phyloP scores from a whole-genome alignment of 1,140 invertebrate species.

The Caenorhabditis inopinata region DNA sequence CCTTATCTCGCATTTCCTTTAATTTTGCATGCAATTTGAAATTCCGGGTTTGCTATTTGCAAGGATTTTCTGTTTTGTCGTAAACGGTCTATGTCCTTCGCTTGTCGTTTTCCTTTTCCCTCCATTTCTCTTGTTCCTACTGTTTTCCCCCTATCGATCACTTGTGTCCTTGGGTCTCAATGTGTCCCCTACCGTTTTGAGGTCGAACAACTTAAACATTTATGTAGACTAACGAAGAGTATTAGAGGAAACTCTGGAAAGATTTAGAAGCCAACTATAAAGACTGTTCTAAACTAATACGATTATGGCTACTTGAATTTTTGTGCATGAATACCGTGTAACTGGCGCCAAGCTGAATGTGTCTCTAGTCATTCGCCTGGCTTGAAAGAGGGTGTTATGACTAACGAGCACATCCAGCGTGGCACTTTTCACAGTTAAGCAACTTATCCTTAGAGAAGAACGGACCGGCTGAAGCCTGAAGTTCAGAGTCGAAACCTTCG shows the following conservation, averaged over 20 bases:
- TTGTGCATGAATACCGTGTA: not conserved
- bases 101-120: not conserved
- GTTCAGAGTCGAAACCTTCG: too few relatives aligned
- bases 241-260: not conserved
- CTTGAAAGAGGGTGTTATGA: not conserved
- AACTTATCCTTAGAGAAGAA: not conserved
- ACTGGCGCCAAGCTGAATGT: slow-evolving; percentile 41
- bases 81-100: slow-evolving; percentile 27
- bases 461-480: too few relatives aligned
- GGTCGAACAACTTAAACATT: slow-evolving; percentile 18
- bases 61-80: too few relatives aligned
- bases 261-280: not conserved
- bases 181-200: slow-evolving; percentile 20
- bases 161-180: slow-evolving; percentile 8
- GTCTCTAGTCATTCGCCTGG: slow-evolving; percentile 31
- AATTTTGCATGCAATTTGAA: too few relatives aligned
- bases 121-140: not conserved
- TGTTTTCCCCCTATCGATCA: slow-evolving; percentile 29
- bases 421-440: not conserved
- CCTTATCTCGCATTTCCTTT: too few relatives aligned
- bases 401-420: slow-evolving; percentile 35
- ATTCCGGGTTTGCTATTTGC: too few relatives aligned
- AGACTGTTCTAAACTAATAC: too few relatives aligned
- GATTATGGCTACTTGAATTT: too few relatives aligned
- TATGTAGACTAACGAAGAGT: not conserved